Percentiles rank a stretch among this genome's conserved stretches.
Conservation (phyloP, 1,140 invertebrate species). For the Venturia canescens region DNA sequence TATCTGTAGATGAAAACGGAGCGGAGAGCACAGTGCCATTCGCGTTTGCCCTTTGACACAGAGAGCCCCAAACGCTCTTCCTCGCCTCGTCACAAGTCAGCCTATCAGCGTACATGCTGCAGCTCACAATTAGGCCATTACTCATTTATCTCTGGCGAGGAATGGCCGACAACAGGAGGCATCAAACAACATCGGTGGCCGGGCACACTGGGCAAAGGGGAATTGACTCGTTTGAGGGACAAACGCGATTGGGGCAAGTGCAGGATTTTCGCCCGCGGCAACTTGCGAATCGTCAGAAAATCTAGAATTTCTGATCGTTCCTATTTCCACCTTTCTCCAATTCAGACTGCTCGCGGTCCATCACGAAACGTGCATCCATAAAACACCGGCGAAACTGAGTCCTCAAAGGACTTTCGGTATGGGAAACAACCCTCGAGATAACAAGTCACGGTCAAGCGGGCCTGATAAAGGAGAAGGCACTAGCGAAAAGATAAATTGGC, state of each 20-base stretch:
- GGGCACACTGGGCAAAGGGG: not conserved
- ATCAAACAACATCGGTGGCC: not conserved
- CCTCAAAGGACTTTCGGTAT: too few relatives aligned
- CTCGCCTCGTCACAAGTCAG: not conserved
- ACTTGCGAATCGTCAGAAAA: too few relatives aligned
- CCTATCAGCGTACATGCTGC: slow-evolving; percentile 47
- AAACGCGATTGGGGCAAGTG: too few relatives aligned
- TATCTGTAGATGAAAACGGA: not conserved
- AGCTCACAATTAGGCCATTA: slow-evolving; percentile 55
- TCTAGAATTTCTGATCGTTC: too few relatives aligned
- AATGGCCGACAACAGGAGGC: not conserved
- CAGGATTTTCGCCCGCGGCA: too few relatives aligned
- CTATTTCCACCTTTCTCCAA: too few relatives aligned
- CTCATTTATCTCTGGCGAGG: slow-evolving; percentile 52
- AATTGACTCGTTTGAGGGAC: too few relatives aligned
- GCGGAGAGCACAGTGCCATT: slow-evolving; percentile 41
- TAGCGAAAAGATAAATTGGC: not conserved
- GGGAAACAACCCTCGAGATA: too few relatives aligned
- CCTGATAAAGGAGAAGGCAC: not conserved
- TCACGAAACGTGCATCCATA: too few relatives aligned
- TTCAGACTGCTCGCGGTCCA: too few relatives aligned
- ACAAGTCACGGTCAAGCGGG: not conserved
- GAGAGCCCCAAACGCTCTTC: not conserved
- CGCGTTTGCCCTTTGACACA: slow-evolving; percentile 54
- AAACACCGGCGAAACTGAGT: too few relatives aligned